phyloP scores from a whole-genome alignment of 2,797 vertebrate genomes.

The Poecilia wingei region DNA sequence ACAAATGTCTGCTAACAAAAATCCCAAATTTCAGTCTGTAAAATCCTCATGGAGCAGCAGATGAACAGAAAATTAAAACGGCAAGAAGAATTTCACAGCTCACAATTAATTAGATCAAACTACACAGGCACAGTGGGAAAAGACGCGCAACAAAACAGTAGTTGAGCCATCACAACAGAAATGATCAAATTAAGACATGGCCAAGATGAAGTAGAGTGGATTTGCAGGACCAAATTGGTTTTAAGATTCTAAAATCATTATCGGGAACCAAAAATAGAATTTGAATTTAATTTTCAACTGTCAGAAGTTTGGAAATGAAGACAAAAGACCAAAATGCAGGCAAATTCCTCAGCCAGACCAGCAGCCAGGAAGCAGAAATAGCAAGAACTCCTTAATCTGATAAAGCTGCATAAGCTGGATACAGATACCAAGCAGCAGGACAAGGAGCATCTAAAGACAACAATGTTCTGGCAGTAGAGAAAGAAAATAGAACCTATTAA shows the following conservation, averaged over 20 bases:
- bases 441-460: neutral
- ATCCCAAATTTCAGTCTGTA: neutral
- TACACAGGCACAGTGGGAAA: neutral
- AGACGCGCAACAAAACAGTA: neutral
- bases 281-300: neutral
- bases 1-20: neutral
- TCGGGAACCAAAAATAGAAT: conserved; percentile 1
- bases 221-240: neutral
- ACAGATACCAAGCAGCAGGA: neutral
- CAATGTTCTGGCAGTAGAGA: neutral
- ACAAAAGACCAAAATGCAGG: neutral
- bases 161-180: neutral
- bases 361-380: neutral
- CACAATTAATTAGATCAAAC: neutral
- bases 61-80: neutral
- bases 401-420: neutral
- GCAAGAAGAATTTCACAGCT: neutral
- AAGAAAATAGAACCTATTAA: neutral
- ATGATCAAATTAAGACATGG: neutral
- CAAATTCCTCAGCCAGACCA: neutral
- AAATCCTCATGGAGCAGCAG: neutral
- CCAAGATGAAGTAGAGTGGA: neutral
- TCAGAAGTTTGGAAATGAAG: conserved; percentile 3
- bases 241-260: neutral
- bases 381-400: neutral